Evolutionary conservation across 2,113 vertebrate genomes (phyloP).

Genomic region (Phalacrocorax brasilianus): DNA sequence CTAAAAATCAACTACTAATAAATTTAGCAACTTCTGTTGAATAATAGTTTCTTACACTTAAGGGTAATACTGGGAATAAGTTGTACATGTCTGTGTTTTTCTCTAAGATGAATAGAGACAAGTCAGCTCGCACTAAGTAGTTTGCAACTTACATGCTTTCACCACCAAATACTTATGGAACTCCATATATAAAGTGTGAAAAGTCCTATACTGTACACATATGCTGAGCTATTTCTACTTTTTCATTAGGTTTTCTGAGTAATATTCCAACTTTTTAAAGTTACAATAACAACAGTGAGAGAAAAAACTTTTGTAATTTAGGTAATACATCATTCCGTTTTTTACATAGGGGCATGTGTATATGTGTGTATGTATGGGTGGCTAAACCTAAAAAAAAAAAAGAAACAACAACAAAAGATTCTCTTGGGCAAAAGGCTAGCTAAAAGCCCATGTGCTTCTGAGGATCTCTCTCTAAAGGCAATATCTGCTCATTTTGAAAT

Average conservation of each 20-base stretch:
- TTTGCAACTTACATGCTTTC: background rate
- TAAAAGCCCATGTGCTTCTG: background rate
- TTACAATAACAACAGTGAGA: background rate
- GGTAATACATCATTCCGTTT: background rate
- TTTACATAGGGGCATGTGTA: rapidly evolving
- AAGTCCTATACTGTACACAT: background rate
- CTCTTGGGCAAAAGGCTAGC: background rate
- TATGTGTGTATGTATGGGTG: background rate
- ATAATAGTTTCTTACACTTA: background rate
- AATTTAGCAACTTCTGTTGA: background rate
- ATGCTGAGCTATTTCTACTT: background rate
- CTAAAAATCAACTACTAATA: background rate
- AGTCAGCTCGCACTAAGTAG: background rate
- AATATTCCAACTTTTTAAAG: background rate
- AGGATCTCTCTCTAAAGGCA: background rate
- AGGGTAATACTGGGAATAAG: background rate
- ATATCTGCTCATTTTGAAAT: background rate
- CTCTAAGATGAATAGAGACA: background rate
- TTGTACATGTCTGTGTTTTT: background rate
- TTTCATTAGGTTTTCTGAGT: background rate
- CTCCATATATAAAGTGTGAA: background rate
- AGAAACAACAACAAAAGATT: background rate
- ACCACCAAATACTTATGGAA: background rate
- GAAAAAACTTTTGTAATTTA: background rate
- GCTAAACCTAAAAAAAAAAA: background rate